Evolutionary conservation across 2,113 vertebrate genomes (phyloP).

Genomic region (Leptobrachium ailaonicum): DNA sequence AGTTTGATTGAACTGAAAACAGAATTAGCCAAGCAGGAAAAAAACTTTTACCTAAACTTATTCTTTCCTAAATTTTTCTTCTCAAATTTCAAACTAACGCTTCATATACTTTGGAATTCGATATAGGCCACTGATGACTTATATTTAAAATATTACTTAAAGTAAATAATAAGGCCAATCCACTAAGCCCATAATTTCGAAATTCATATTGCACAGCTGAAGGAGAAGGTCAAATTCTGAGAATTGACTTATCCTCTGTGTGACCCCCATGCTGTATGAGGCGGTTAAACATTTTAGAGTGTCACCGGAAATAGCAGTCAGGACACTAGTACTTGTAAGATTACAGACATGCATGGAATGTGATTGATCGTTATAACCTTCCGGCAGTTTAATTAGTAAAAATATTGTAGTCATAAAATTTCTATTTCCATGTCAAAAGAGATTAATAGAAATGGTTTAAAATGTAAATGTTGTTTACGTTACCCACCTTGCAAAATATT

Average conservation of each 20-base stretch:
- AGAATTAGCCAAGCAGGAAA: too few relatives aligned
- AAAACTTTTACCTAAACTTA: not conserved
- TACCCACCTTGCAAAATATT: too few relatives aligned
- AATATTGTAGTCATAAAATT: not conserved
- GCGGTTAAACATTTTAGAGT: not conserved
- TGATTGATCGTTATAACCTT: not conserved
- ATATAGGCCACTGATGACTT: not conserved
- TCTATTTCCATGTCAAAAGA: not conserved
- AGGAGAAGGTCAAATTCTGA: not conserved
- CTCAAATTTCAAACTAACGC: too few relatives aligned
- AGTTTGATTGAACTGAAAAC: too few relatives aligned
- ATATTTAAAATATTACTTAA: conserved; percentile 21
- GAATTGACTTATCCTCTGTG: not conserved
- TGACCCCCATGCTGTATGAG: not conserved
- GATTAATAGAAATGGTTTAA: not conserved
- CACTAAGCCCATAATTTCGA: conserved; percentile 9
- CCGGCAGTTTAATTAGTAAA: not conserved
- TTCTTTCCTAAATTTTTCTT: too few relatives aligned
- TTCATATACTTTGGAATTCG: not conserved
- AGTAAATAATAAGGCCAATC: conserved; percentile 21
- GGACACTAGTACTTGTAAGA: not conserved
- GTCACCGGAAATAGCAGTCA: conserved; percentile 2
- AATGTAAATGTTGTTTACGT: not conserved
- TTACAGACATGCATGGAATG: not conserved
- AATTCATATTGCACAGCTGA: conserved; percentile 3